A percentile compares a stretch with the other conserved stretches of the same genome.
Evolutionary conservation across 2,797 vertebrate genomes (phyloP).

Genomic region (Distichodus sexfasciatus): DNA sequence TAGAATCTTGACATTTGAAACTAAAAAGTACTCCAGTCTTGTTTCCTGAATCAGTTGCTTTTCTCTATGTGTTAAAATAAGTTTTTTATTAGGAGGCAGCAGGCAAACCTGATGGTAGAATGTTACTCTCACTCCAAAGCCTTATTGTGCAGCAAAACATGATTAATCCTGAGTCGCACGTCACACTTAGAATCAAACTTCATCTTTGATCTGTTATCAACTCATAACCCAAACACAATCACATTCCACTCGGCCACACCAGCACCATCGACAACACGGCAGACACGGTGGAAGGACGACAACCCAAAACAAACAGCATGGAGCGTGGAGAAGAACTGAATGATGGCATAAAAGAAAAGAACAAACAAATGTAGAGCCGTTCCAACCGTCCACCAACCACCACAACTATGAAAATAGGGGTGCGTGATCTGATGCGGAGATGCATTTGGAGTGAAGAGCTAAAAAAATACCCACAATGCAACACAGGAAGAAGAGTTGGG

Average conservation of each 20-base stretch:
- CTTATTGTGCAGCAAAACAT: neutral
- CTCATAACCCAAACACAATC: neutral
- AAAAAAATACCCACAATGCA: conserved; percentile 67
- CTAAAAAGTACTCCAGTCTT: no score
- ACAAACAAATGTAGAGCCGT: conserved; percentile 13
- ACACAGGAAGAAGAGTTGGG: conserved; percentile 57
- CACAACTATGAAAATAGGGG: conserved; percentile 58
- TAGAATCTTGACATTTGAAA: no score
- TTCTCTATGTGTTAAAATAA: no score
- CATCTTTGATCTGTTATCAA: conserved; percentile 3
- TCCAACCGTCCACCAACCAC: conserved; percentile 31
- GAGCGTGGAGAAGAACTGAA: conserved; percentile 36
- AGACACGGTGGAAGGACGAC: conserved; percentile 45
- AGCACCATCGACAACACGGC: conserved; percentile 54
- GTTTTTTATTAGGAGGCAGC: no score
- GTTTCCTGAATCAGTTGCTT: no score
- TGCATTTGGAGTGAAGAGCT: conserved; percentile 53
- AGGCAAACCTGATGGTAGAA: no score
- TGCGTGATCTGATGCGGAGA: conserved; percentile 62
- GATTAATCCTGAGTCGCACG: neutral
- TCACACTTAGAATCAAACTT: neutral
- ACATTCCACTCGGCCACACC: conserved; percentile 10
- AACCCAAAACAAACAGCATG: conserved; percentile 49
- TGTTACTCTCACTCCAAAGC: no score
- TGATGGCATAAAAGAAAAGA: conserved; percentile 30